These are phyloP conservation scores for Acronicta aceris DNA, from an alignment of 2,888 invertebrate genomes.

Conservation along the genomic window DNA sequence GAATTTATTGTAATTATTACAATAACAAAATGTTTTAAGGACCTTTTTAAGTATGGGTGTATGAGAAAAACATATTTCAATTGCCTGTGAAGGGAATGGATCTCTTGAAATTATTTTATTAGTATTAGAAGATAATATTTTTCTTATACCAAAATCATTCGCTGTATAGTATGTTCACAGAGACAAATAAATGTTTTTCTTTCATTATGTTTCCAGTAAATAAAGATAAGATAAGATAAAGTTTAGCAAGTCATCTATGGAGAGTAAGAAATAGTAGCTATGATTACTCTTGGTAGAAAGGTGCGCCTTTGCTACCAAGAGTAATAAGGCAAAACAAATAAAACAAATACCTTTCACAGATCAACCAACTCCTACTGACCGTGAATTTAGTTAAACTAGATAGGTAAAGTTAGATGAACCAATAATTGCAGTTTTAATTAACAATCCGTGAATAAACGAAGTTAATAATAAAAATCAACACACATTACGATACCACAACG, in stretches of 20 bases:
- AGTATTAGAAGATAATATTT: no score
- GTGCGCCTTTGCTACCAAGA: not conserved
- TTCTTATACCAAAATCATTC: no score
- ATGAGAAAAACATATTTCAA: not conserved
- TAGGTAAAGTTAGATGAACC: conserved; percentile 12
- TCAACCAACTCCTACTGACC: conserved; percentile 15
- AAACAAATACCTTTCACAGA: conserved; percentile 22
- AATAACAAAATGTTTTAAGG: not conserved
- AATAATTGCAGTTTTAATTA: conserved; percentile 52
- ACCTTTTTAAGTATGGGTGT: not conserved
- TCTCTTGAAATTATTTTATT: no score
- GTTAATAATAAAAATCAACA: conserved; percentile 40
- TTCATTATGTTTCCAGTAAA: not conserved
- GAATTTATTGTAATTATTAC: conserved; percentile 26
- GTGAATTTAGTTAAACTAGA: conserved; percentile 40
- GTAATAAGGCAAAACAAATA: conserved; percentile 31
- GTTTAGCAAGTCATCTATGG: not conserved
- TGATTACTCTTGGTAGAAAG: no score
- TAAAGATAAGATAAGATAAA: no score
- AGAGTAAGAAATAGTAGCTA: not conserved
- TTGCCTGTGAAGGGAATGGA: no score
- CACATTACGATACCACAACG: conserved; percentile 45
- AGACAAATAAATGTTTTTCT: not conserved
- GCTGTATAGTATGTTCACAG: no score
- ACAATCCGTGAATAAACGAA: conserved; percentile 54